Percentiles rank a stretch among this genome's conserved stretches.
Evolutionary conservation across 2,113 vertebrate species (phyloP).

Genomic region (Falco punctatus): DNA sequence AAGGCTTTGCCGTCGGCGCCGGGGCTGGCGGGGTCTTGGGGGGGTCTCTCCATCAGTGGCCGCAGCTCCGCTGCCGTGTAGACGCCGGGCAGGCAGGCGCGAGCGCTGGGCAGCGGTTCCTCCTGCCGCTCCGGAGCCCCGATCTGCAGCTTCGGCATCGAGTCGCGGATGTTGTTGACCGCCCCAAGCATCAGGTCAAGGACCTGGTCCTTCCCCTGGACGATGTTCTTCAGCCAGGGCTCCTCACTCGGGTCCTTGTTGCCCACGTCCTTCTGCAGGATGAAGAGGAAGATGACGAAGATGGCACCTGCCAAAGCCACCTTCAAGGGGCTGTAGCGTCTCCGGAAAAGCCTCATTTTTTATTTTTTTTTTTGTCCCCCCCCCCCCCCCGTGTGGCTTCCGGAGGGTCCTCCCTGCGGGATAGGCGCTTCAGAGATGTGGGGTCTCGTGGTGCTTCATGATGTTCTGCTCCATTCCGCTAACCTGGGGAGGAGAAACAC

Average conservation of each 20-base stretch:
- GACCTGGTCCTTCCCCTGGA: slow-evolving; percentile 81
- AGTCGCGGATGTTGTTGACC: slow-evolving; percentile 86
- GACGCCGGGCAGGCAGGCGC: slow-evolving; percentile 83
- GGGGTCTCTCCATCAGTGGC: slow-evolving; percentile 84
- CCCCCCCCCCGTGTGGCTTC: accelerated
- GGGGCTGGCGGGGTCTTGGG: slow-evolving; percentile 78
- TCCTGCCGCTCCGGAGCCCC: slow-evolving; percentile 77
- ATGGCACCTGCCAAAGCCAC: slow-evolving; percentile 81
- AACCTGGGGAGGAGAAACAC: background rate
- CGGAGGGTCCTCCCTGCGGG: accelerated
- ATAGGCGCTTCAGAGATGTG: background rate
- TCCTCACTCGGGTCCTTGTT: slow-evolving; percentile 64
- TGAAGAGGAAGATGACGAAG: slow-evolving; percentile 85
- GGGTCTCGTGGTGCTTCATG: background rate
- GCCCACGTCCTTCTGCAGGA: slow-evolving; percentile 85
- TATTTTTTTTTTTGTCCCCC: background rate
- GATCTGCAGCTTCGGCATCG: slow-evolving; percentile 87
- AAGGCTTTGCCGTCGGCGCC: slow-evolving; percentile 86
- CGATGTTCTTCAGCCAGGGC: slow-evolving; percentile 88
- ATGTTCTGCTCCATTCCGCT: background rate
- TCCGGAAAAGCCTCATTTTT: slow-evolving; percentile 82
- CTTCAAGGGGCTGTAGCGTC: slow-evolving; percentile 86
- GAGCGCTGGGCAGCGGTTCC: background rate
- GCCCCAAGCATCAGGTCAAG: slow-evolving; percentile 87
- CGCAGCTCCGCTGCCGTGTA: slow-evolving; percentile 86